Conservation (phyloP, 2,888 invertebrate genomes). For the Dione juno region DNA sequence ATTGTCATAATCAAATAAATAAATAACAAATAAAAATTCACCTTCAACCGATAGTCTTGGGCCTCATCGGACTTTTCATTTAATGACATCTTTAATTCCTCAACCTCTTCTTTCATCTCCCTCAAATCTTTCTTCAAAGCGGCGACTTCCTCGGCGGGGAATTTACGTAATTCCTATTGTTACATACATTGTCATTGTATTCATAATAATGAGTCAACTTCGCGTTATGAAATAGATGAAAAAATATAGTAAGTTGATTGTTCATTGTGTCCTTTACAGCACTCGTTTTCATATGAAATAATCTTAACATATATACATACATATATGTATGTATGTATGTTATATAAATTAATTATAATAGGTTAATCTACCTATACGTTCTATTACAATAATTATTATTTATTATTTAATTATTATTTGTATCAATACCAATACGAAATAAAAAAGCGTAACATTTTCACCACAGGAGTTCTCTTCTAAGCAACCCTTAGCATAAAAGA, state of each 20-base stretch:
- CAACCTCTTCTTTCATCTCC: conserved; percentile 65
- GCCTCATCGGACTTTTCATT: conserved; percentile 69
- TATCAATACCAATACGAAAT: too few relatives aligned
- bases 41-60: conserved; percentile 73
- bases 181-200: conserved; percentile 7
- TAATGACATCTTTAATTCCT: conserved; percentile 64
- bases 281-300: not conserved
- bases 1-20: too few relatives aligned
- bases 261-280: not conserved
- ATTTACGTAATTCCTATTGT: conserved; percentile 60
- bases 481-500: too few relatives aligned
- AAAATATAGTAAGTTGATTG: not conserved
- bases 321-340: too few relatives aligned
- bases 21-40: conserved; percentile 40
- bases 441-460: too few relatives aligned
- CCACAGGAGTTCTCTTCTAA: too few relatives aligned
- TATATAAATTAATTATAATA: too few relatives aligned
- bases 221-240: not conserved
- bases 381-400: too few relatives aligned
- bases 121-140: conserved; percentile 63
- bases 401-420: too few relatives aligned
- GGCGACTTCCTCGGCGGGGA: conserved; percentile 59
- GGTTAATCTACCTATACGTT: too few relatives aligned
- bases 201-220: not conserved
- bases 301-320: not conserved